Base-by-base conservation (phyloP, 2,888 invertebrate species). In the Stenodema calcarata region DNA sequence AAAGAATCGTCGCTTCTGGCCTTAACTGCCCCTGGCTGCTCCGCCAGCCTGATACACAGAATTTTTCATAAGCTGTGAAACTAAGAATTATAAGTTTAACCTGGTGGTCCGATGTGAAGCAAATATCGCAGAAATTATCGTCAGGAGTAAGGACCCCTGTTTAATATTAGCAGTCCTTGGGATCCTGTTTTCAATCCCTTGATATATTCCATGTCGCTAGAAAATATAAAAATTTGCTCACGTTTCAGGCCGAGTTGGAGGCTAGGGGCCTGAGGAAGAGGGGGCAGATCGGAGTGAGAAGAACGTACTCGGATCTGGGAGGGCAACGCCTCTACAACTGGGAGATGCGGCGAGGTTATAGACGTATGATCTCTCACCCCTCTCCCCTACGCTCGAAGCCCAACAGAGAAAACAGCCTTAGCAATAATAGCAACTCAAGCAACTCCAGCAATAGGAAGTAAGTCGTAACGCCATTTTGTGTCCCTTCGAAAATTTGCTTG, bases 291-390 rank as follows among this genome's bases (percentile, higher is more conserved):
- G 91, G 92, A 88, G 93, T 93, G 86, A 91, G 93, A 85, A 90
- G 93, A 84, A 93, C 93, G 11, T 92, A 93, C 90, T 93, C 93
- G 87, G 93, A 93, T 90, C 91, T 93, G 88, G 93, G 93, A 80
- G 93, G 93, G 30, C 93, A 93, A 89, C 91, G 93, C 86, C 90
- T 93, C 86, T 91, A 93, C 79, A 92, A 93, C 90, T 93, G 93
- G 93, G 93, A 93, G 89, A 90, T 91, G 87, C 90, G 91, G 69
- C 91, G 89, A 90, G 92, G 90, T 86, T 92, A 92, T 88, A 90
- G 92, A 87, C 91, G 92, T 87, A 91, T 92, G 91, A 91, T 93
- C 90, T 92, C 92, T 80, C 92, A 92, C 75, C 91, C 92, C 89
- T 90, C 92, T 87, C 92, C 92, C 86, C 91, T 92, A 83, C 92